These are phyloP conservation scores for Zaprionus bogoriensis DNA, from an alignment of 2,888 invertebrate species.

Conservation along the genomic window DNA sequence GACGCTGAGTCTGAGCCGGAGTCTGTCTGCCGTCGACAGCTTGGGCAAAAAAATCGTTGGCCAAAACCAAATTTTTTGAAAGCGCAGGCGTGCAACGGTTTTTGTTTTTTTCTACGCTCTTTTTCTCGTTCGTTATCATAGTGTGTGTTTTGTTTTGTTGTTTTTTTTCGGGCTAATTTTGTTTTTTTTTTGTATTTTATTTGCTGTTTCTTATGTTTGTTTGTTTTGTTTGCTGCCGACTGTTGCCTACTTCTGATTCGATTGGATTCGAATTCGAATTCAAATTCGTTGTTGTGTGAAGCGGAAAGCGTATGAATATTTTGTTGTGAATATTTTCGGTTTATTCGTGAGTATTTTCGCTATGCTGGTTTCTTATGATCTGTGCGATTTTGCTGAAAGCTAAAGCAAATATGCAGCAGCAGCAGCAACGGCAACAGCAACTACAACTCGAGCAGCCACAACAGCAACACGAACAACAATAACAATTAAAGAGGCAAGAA, in stretches of 20 bases:
- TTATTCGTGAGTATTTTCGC: neutral
- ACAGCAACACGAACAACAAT: conserved; percentile 28
- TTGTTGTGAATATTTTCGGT: conserved; percentile 38
- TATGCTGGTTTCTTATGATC: conserved; percentile 21
- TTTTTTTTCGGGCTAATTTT: neutral
- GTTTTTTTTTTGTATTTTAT: conserved; percentile 2
- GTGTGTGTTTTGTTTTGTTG: conserved; percentile 8
- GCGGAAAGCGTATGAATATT: conserved; percentile 36
- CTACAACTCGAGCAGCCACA: conserved; percentile 37
- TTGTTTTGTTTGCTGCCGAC: neutral
- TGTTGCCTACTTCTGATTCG: neutral
- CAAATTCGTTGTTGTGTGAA: conserved; percentile 29
- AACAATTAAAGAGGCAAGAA: conserved; percentile 31
- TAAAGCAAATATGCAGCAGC: conserved; percentile 39
- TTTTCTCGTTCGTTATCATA: conserved; percentile 35
- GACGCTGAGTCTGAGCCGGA: conserved; percentile 15
- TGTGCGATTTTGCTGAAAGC: conserved; percentile 40
- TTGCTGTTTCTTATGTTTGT: neutral
- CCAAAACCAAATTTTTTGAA: conserved; percentile 57
- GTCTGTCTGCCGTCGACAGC: conserved; percentile 56
- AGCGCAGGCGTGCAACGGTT: conserved; percentile 72
- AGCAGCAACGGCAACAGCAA: conserved; percentile 43
- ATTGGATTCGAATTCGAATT: conserved; percentile 1
- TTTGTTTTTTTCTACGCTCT: conserved; percentile 19
- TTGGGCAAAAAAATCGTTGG: conserved; percentile 36